Conservation (phyloP, 2,797 vertebrate genomes). For the Apogon talboti region DNA sequence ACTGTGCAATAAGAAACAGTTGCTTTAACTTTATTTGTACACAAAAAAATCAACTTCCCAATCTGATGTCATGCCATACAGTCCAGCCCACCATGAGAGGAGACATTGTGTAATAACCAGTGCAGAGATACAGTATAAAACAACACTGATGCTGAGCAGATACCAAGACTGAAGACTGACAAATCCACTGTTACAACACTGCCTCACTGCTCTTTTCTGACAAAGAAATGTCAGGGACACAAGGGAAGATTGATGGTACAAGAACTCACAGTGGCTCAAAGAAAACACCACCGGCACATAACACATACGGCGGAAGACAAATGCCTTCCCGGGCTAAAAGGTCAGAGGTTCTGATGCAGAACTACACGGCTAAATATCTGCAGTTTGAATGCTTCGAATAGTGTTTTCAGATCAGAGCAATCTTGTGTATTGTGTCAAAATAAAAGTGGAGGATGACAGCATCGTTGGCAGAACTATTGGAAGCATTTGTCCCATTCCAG, state of each 20-base stretch:
- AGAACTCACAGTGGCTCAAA: conserved; percentile 56
- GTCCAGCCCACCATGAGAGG: not conserved
- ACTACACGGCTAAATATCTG: conserved; percentile 44
- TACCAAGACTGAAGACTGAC: conserved; percentile 26
- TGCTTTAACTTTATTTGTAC: too few species aligned
- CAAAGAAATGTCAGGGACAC: conserved; percentile 56
- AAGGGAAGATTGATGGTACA: conserved; percentile 64
- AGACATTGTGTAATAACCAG: conserved; percentile 40
- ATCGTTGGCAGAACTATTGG: not conserved
- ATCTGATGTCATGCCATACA: not conserved
- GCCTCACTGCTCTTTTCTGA: conserved; percentile 40
- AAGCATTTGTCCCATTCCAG: too few species aligned
- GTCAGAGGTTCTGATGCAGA: conserved; percentile 74
- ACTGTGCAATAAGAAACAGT: too few species aligned
- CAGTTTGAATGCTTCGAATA: conserved; percentile 34
- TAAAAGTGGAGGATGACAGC: conserved; percentile 60
- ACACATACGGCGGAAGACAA: conserved; percentile 75
- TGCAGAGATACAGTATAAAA: conserved; percentile 18
- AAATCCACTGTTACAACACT: conserved; percentile 38
- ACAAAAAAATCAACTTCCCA: not conserved
- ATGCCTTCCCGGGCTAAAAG: conserved; percentile 76
- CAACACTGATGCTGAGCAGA: conserved; percentile 41
- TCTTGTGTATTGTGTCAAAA: conserved; percentile 69
- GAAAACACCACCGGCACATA: conserved; percentile 66
- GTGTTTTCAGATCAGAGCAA: conserved; percentile 57